These are phyloP conservation scores for Brachionus paranguensis DNA, from an alignment of 1,140 invertebrate species.

Conservation along the genomic window DNA sequence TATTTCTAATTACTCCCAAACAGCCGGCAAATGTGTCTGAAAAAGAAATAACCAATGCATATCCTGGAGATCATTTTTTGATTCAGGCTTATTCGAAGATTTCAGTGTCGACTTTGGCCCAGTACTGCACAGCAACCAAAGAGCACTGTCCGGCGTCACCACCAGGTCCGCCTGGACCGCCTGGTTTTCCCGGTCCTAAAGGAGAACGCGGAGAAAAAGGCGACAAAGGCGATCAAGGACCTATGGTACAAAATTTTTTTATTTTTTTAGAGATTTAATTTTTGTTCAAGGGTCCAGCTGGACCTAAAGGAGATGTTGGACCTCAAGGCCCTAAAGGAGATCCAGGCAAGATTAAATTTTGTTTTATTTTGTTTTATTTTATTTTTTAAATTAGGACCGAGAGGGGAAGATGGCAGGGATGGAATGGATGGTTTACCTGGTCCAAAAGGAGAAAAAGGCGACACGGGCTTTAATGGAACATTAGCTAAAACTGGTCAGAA, in stretches of 20 bases:
- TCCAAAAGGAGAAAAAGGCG: conserved; percentile 15
- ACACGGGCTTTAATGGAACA: background rate
- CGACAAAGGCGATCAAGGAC: background rate
- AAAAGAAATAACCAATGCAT: background rate
- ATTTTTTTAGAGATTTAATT: background rate
- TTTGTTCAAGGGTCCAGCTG: background rate
- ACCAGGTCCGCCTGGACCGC: background rate
- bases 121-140: conserved; percentile 29
- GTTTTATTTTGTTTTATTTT: background rate
- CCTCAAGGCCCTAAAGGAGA: background rate
- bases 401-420: background rate
- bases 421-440: background rate
- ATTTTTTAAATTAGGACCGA: background rate
- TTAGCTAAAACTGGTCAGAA: background rate
- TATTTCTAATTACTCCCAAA: conserved; percentile 17
- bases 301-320: conserved; percentile 13
- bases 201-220: conserved; percentile 35
- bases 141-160: conserved; percentile 21
- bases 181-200: conserved; percentile 35
- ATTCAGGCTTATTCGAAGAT: conserved; percentile 38
- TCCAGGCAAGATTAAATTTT: background rate
- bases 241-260: background rate
- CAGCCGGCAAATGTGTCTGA: background rate
- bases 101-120: conserved; percentile 26
- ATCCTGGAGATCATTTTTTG: conserved; percentile 35